phyloP scores from a whole-genome alignment of 1,140 invertebrate genomes.

The Brachionus paranguensis region DNA sequence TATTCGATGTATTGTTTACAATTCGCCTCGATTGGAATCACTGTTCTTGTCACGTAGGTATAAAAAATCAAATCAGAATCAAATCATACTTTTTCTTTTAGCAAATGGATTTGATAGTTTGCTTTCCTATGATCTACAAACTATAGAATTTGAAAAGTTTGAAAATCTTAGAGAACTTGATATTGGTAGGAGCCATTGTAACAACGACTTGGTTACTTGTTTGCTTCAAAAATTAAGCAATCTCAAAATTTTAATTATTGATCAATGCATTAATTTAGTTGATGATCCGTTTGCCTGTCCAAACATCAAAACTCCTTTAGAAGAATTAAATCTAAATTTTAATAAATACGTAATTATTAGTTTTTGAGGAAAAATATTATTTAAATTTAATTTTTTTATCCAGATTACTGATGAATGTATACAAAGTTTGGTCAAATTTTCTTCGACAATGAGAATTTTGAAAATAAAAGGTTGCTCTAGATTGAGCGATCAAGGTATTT shows the following conservation, averaged over 20 bases:
- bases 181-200: neutral
- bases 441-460: neutral
- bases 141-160: neutral
- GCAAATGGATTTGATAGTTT: slow-evolving; percentile 29
- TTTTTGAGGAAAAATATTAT: neutral
- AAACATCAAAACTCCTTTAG: neutral
- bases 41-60: neutral
- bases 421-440: neutral
- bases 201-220: neutral
- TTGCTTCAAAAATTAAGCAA: neutral
- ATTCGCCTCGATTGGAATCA: neutral
- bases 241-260: neutral
- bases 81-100: neutral
- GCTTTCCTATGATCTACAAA: neutral
- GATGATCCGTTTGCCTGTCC: neutral
- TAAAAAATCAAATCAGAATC: neutral
- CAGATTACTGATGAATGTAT: slow-evolving; percentile 1
- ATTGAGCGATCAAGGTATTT: neutral
- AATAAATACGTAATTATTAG: neutral
- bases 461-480: neutral
- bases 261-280: neutral
- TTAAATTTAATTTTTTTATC: neutral
- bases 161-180: neutral
- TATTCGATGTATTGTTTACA: neutral
- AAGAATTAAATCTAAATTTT: slow-evolving; percentile 36